Evolutionary conservation across 2,113 vertebrate genomes (phyloP), one percentile per base, ranked within the genome.

Genomic region (Pseudorectes ferrugineus): DNA sequence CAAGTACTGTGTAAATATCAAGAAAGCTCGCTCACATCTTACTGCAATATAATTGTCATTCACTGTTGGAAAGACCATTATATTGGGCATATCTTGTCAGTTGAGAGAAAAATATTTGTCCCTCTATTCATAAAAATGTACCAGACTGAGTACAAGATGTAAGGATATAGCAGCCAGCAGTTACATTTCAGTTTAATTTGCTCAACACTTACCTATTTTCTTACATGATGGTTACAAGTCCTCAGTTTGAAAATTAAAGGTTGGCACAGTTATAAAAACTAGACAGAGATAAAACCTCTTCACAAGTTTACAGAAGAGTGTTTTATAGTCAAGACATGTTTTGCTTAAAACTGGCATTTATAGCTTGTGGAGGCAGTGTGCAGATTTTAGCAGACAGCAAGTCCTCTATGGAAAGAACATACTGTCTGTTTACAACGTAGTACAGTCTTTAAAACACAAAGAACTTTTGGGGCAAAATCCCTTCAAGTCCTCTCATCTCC

Each of bases 291-390:
- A 93, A 93, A 92, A 91, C 10, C 20, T 94, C 77, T 87, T 83
- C 61, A 55, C 28, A 61, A 80, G 80, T 88, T 88, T 94, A 95
- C 38, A 74, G 46, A n/a, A 48, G 51, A 80, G 21, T n/a, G 49
- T 77, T 96, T 94, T 88, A 96, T 42, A 94, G 84, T 55, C 49
- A 73, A 87, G 74, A 70, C 62, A 83, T 72, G 88, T 55, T 93
- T 93, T 79, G 52, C 42, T 77, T 91, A 91, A 92, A 94, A 77
- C 38, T 73, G 76, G 83, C 91, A 96, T 94, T 96, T 95, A 95
- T 31, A 93, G 71, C 28, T 89, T 82, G 58, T 81, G 88, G 58
- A 91, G 72, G 67, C n/a, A 90, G 49, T 2, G 13, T 17, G 36
- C 88, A 95, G 75, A 77, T 92, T 75, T 67, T 9, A 4, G 68